Evolutionary conservation across 1,140 invertebrate species (phyloP), one percentile per base, ranked within the genome.

Genomic region (Uloborus diversus): DNA sequence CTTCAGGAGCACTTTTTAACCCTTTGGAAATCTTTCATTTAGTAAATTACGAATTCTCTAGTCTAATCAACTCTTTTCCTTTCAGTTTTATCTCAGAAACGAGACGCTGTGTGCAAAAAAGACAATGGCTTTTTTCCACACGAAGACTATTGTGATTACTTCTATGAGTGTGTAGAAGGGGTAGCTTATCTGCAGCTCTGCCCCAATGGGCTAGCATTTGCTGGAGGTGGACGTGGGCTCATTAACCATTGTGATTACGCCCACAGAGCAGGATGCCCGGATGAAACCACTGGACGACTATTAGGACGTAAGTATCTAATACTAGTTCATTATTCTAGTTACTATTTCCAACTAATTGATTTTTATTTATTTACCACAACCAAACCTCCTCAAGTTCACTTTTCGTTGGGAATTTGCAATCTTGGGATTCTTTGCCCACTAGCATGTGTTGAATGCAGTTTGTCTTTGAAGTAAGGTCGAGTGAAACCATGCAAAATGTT

Each of bases 151-250:
- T 96, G 94, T 84, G 94, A 95, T 86, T 90, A 93, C 81, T 95
- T 94, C 84, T 95, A 93, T 93, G 93, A 95, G 85, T 96, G 94
- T 84, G 90, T 92, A 9, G 89, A 88, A 75, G 93, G 92, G 0
- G 65, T 57, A 0, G 23, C 80, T 13, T 79, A 64, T 73, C 17
- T 81, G 11, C 64, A 70, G n/a, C 33, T 49, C 87, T 96, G 94
- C 85, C 94, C 94, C 42, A 96, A 95, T 84, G 94, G 94, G 7
- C 86, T 95, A 35, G 94, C 95, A 4, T 96, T 93, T 87, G 93
- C 94, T 27, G 94, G 94, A 0, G 94, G 93, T 85, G 92, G 94
- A 84, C 88, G 93, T 30, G 94, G 94, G 2, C 93, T 95, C 0
- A 93, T 93, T 1, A 93, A 95, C 7, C 73, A 82, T 23, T 85